Evolutionary conservation across 2,113 vertebrate species (phyloP).

Genomic region (Cyanoramphus novaezelandiae): DNA sequence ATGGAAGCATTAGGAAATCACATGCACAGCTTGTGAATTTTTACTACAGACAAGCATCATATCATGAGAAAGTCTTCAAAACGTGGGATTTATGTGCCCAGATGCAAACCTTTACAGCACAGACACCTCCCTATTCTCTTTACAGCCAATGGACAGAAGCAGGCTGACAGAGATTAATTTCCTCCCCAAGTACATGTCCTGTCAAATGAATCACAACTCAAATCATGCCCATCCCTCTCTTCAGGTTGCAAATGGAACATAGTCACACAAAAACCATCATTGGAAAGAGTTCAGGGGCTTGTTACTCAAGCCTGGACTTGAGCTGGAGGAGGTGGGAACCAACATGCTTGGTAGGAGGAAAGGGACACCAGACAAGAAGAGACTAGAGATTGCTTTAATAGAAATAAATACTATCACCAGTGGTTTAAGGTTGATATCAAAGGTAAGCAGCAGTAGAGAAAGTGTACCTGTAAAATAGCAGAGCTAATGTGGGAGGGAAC

Average conservation of each 20-base stretch:
- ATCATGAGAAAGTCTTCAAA: neutral
- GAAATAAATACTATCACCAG: neutral
- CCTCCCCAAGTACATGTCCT: neutral
- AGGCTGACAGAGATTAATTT: neutral
- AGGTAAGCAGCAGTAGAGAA: neutral
- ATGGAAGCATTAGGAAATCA: neutral
- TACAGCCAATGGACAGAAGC: neutral
- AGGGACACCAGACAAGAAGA: neutral
- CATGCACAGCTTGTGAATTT: neutral
- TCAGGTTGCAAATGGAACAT: neutral
- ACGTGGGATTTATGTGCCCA: neutral
- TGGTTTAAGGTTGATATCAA: neutral
- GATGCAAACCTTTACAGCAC: neutral
- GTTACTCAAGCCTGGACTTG: neutral
- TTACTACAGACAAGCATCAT: neutral
- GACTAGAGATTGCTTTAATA: neutral
- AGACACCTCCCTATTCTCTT: neutral
- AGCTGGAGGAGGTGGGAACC: neutral
- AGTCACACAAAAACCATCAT: neutral
- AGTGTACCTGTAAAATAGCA: fast-evolving
- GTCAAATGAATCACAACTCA: neutral
- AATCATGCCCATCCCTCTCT: neutral
- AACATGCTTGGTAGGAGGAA: neutral
- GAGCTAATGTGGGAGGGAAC: neutral
- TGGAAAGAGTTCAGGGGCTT: neutral